Conservation (phyloP, 2,888 invertebrate genomes). For the Ashinkailepas kermadecensis region DNA sequence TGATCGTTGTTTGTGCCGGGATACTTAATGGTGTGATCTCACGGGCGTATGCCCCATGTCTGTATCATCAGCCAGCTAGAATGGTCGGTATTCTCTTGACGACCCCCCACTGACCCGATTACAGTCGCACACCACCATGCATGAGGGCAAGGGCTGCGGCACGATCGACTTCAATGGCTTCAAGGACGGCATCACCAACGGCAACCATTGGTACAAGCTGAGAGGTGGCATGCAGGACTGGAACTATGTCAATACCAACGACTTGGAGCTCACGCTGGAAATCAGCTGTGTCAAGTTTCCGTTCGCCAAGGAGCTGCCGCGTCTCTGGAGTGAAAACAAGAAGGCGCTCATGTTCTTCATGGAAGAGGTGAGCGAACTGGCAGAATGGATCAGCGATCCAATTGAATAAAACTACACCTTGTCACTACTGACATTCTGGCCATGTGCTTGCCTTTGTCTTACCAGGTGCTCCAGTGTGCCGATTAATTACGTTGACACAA, state of each 20-base stretch:
- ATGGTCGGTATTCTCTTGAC: too few species aligned
- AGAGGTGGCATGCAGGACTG: constrained; percentile 85
- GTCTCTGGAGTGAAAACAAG: constrained; percentile 80
- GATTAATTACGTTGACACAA: too few species aligned
- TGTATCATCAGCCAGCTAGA: too few species aligned
- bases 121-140: constrained; percentile 84
- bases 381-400: too few species aligned
- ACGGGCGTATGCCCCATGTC: not conserved
- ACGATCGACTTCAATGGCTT: constrained; percentile 24
- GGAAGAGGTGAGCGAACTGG: constrained; percentile 28
- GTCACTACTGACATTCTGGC: too few species aligned
- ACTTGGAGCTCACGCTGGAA: constrained; percentile 91
- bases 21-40: too few species aligned
- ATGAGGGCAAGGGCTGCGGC: constrained; percentile 62
- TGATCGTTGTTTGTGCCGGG: too few species aligned
- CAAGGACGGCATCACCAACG: constrained; percentile 72
- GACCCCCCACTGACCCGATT: constrained; percentile 28
- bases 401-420: too few species aligned
- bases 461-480: too few species aligned
- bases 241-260: constrained; percentile 79
- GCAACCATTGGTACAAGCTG: constrained; percentile 72
- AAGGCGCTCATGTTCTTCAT: constrained; percentile 31
- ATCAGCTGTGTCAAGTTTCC: constrained; percentile 93
- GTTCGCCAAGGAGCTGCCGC: constrained; percentile 56
- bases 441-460: too few species aligned